Evolutionary conservation across 2,113 vertebrate genomes (phyloP).

Genomic region (Plotosus lineatus): DNA sequence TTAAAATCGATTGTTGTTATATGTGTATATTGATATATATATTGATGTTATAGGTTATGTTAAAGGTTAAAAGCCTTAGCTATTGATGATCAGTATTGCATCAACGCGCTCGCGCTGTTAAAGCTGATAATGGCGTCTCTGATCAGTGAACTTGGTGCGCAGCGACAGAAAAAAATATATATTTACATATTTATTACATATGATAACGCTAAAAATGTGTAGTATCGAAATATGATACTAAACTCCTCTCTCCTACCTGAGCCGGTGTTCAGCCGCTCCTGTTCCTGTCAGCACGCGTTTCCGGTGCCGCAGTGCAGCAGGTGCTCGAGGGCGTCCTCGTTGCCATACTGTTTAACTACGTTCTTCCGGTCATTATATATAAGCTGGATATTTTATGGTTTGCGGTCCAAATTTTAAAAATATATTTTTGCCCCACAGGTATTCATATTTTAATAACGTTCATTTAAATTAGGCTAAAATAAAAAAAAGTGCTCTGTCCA

Average conservation of each 20-base stretch:
- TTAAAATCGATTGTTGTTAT: too few relatives aligned
- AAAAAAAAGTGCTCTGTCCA: too few relatives aligned
- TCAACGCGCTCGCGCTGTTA: not conserved
- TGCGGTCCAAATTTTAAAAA: not conserved
- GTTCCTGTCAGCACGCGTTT: constrained; percentile 26
- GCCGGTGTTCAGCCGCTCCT: constrained; percentile 1
- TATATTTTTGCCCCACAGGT: too few relatives aligned
- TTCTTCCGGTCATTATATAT: not conserved
- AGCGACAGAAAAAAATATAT: not conserved
- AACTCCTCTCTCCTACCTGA: not conserved
- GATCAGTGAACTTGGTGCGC: not conserved
- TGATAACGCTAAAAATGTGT: not conserved
- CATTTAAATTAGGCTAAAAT: too few relatives aligned
- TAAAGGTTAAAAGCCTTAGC: not conserved
- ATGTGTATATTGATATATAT: too few relatives aligned
- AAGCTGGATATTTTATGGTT: not conserved
- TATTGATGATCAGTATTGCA: not conserved
- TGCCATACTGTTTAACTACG: constrained; percentile 57
- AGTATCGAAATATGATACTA: too few relatives aligned
- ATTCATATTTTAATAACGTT: too few relatives aligned
- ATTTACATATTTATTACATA: not conserved
- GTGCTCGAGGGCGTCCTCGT: constrained; percentile 59
- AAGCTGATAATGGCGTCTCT: not conserved
- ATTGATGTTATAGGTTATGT: too few relatives aligned
- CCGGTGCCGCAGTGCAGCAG: constrained; percentile 70